A percentile compares a stretch with the other conserved stretches of the same genome.
phyloP scores from a whole-genome alignment of 1,140 invertebrate genomes.

The Chlorops oryzae region DNA sequence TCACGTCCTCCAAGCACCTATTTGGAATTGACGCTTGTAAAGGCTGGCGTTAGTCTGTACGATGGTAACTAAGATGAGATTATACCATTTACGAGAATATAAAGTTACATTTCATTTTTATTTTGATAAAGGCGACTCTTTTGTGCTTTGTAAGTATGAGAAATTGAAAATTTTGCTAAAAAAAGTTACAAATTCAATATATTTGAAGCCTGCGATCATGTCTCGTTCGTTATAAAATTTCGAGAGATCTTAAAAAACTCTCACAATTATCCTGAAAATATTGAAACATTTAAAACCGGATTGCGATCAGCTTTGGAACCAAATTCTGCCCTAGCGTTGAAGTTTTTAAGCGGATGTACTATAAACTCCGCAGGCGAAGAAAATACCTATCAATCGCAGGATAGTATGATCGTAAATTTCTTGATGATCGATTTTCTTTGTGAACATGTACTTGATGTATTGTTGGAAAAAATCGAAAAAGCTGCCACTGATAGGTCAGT shows the following conservation, averaged over 20 bases:
- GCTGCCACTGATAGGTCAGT: slow-evolving; percentile 21
- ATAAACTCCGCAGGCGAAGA: slow-evolving; percentile 34
- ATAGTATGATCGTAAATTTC: slow-evolving; percentile 49
- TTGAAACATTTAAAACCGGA: slow-evolving; percentile 43
- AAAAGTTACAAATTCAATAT: not conserved
- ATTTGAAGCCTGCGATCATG: slow-evolving; percentile 33
- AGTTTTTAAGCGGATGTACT: slow-evolving; percentile 39
- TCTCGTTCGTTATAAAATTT: slow-evolving; percentile 36
- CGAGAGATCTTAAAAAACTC: slow-evolving; percentile 29
- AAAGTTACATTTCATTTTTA: no score
- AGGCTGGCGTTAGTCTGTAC: slow-evolving; percentile 34
- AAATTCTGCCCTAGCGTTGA: slow-evolving; percentile 38
- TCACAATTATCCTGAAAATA: slow-evolving; percentile 34
- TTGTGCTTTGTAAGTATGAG: slow-evolving; percentile 25
- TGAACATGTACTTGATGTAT: slow-evolving; percentile 43
- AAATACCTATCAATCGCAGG: slow-evolving; percentile 43
- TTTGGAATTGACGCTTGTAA: slow-evolving; percentile 36
- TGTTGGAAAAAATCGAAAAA: slow-evolving; percentile 45
- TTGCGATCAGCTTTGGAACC: slow-evolving; percentile 39
- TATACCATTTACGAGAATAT: no score
- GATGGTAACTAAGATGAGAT: no score
- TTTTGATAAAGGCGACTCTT: slow-evolving; percentile 33
- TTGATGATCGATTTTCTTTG: slow-evolving; percentile 48
- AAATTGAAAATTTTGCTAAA: not conserved
- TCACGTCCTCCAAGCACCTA: slow-evolving; percentile 38